Conservation (phyloP, 2,113 vertebrate species). For the Trogon melanurus region DNA sequence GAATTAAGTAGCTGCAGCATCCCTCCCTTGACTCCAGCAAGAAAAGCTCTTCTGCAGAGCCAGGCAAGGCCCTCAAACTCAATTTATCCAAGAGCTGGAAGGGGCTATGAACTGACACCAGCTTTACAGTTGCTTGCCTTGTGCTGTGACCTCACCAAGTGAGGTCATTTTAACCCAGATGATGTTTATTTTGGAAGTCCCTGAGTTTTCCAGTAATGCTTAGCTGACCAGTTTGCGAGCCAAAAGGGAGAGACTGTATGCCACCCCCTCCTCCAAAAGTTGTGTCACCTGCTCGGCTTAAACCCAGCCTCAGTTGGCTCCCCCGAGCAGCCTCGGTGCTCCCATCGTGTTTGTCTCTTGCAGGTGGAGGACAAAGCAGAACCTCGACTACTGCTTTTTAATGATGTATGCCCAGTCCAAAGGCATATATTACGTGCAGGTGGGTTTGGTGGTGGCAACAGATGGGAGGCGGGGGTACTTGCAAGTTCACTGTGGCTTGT, state of each 20-base stretch:
- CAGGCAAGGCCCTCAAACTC: background rate
- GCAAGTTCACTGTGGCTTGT: background rate
- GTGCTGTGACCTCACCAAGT: background rate
- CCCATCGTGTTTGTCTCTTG: background rate
- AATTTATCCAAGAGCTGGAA: background rate
- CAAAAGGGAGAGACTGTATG: background rate
- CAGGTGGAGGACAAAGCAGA: slow-evolving; percentile 99
- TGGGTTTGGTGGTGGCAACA: slow-evolving; percentile 51
- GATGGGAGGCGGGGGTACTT: background rate
- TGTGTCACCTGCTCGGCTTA: background rate
- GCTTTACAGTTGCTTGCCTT: background rate
- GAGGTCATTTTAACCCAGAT: background rate
- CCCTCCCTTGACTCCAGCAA: background rate
- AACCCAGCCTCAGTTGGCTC: background rate
- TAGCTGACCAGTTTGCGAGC: background rate
- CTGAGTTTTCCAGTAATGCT: background rate
- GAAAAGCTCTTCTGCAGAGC: background rate
- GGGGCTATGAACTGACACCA: too few species aligned
- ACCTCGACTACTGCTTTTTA: slow-evolving; percentile 97
- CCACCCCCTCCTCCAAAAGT: background rate
- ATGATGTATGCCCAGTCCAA: slow-evolving; percentile 99
- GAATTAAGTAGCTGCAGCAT: background rate
- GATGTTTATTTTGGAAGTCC: background rate
- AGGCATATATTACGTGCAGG: slow-evolving; percentile 96
- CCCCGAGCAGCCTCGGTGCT: fast-evolving